Evolutionary conservation across 2,113 vertebrate species (phyloP).

Genomic region (Amphiprion ocellaris): DNA sequence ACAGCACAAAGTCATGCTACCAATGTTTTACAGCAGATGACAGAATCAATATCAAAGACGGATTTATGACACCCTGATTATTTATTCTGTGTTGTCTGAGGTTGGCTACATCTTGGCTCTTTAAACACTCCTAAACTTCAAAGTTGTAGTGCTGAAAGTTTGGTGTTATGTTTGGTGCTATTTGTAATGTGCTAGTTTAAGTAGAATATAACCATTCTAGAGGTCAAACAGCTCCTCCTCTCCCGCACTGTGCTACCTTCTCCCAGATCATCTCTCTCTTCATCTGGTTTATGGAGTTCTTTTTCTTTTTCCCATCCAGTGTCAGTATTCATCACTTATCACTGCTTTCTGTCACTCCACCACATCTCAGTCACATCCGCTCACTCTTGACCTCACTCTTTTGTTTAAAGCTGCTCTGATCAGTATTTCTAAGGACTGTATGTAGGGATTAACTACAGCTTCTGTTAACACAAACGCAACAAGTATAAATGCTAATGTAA

Average conservation of each 20-base stretch:
- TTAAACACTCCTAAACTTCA: neutral
- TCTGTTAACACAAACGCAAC: too few relatives aligned
- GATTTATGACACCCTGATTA: neutral
- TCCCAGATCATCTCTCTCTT: slow-evolving; percentile 56
- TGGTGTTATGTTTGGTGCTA: neutral
- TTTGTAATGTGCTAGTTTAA: slow-evolving; percentile 12
- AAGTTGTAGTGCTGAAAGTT: neutral
- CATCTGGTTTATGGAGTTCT: slow-evolving; percentile 49
- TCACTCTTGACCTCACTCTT: slow-evolving; percentile 39
- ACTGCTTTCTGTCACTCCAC: slow-evolving; percentile 60
- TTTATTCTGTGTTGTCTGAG: neutral
- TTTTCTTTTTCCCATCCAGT: slow-evolving; percentile 41
- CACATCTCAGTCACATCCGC: slow-evolving; percentile 60
- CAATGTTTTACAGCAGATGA: neutral
- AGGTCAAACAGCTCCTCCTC: slow-evolving; percentile 70
- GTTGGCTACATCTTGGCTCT: neutral
- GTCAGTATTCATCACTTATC: slow-evolving; percentile 77
- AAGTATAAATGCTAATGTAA: too few relatives aligned
- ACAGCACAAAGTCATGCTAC: slow-evolving; percentile 8
- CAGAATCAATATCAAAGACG: neutral
- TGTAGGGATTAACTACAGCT: too few relatives aligned
- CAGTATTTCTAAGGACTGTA: too few relatives aligned
- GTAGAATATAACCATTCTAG: slow-evolving; percentile 24
- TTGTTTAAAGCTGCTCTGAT: too few relatives aligned
- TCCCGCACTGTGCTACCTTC: slow-evolving; percentile 64